Evolutionary conservation across 2,113 vertebrate genomes (phyloP).

Genomic region (Greenwoodochromis staneri): DNA sequence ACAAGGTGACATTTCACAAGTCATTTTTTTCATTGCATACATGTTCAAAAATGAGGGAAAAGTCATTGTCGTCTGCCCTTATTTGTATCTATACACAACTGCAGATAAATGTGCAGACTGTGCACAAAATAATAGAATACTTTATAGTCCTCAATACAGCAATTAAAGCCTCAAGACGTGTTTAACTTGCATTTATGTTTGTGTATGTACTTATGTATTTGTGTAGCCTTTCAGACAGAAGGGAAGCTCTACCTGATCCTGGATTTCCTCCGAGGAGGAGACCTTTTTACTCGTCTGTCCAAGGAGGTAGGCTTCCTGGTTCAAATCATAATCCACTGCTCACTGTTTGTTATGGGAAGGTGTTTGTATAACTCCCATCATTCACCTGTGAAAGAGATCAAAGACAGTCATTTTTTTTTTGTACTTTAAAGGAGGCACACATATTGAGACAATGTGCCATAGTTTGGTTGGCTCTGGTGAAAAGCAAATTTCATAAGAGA

Average conservation of each 20-base stretch:
- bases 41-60: background rate
- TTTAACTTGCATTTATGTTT: background rate
- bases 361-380: background rate
- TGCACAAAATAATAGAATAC: background rate
- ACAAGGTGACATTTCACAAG: background rate
- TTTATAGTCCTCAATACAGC: background rate
- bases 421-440: background rate
- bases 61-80: background rate
- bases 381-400: background rate
- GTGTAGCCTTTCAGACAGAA: conserved; percentile 92
- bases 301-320: conserved; percentile 76
- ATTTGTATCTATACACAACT: background rate
- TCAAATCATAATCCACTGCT: background rate
- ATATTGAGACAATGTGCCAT: background rate
- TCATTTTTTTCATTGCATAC: background rate
- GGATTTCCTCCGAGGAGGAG: conserved; percentile 93
- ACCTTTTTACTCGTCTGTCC: conserved; percentile 94
- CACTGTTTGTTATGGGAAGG: background rate
- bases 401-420: background rate
- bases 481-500: background rate
- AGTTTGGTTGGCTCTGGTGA: background rate
- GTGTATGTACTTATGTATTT: conserved; percentile 22
- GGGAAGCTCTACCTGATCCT: conserved; percentile 96
- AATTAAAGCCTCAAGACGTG: background rate
- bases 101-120: background rate